phyloP scores from a whole-genome alignment of 2,797 vertebrate genomes.

The Oreochromis grahami region DNA sequence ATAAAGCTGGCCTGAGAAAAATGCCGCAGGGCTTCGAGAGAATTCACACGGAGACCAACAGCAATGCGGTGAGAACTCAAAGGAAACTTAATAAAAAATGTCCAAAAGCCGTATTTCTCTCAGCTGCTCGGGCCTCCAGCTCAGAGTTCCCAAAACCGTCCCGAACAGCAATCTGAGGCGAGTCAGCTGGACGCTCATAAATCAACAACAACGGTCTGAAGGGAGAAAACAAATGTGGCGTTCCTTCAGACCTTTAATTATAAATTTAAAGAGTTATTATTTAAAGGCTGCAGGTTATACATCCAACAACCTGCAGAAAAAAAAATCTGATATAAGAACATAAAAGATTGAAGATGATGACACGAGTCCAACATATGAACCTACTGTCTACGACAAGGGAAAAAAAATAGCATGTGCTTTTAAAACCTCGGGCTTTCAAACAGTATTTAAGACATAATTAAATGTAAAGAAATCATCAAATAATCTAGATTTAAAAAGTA shows the following conservation, averaged over 20 bases:
- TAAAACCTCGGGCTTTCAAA: rapidly evolving
- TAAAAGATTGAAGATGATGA: background rate
- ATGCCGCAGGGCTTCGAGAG: background rate
- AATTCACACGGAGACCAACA: constrained; percentile 29
- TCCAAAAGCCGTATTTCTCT: constrained; percentile 44
- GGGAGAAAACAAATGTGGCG: background rate
- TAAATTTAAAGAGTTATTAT: background rate
- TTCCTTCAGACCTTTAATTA: background rate
- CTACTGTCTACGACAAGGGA: rapidly evolving
- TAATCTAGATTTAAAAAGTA: background rate
- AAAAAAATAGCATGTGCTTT: background rate
- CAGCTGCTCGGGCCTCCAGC: constrained; percentile 22
- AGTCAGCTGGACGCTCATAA: constrained; percentile 4
- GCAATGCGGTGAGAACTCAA: constrained; percentile 12
- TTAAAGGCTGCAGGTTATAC: background rate
- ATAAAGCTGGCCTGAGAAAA: constrained; percentile 46
- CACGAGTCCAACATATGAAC: background rate
- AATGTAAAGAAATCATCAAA: background rate
- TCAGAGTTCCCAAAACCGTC: background rate
- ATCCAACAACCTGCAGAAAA: background rate
- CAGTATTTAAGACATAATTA: background rate
- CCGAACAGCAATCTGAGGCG: background rate
- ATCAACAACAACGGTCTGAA: constrained; percentile 6
- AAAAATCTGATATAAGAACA: background rate
- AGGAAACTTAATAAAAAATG: constrained; percentile 28